These are phyloP conservation scores for Andrena dorsata DNA, from an alignment of 2,888 invertebrate species.

Conservation along the genomic window DNA sequence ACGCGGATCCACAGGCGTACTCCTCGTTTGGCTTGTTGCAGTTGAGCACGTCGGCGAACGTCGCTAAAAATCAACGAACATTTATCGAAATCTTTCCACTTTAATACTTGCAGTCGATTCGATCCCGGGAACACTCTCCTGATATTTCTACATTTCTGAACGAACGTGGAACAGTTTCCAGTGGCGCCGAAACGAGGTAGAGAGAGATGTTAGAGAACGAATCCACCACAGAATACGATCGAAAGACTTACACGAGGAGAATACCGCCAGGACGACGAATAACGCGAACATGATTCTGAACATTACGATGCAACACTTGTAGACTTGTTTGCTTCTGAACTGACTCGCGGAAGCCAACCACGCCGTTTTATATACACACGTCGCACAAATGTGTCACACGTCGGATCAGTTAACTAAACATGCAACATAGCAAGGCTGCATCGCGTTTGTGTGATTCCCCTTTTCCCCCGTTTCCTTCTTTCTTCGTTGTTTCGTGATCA, in stretches of 20 bases:
- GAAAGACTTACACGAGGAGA: slow-evolving; percentile 31
- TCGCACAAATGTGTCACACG: not conserved
- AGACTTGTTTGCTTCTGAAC: slow-evolving; percentile 3
- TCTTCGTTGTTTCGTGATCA: not conserved
- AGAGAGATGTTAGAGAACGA: not conserved
- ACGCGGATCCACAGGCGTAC: slow-evolving; percentile 57
- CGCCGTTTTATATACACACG: slow-evolving; percentile 33
- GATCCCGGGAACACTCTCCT: not conserved
- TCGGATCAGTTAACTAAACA: not conserved
- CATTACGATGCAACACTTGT: slow-evolving; percentile 22
- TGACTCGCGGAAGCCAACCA: not conserved
- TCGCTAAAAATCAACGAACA: slow-evolving; percentile 12
- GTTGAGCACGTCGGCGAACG: rapidly evolving
- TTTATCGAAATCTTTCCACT: not conserved
- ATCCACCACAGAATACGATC: not conserved
- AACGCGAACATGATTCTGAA: not conserved
- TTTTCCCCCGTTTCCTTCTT: not conserved
- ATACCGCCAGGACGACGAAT: slow-evolving; percentile 27
- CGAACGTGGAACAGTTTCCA: too few relatives aligned
- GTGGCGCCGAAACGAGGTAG: not conserved
- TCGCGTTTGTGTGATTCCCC: not conserved
- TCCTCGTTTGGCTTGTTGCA: slow-evolving; percentile 48
- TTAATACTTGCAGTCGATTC: not conserved
- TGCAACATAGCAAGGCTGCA: not conserved
- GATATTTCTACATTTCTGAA: too few relatives aligned